Evolutionary conservation across 2,797 vertebrate species (phyloP).

Genomic region (Pipistrellus nathusii): DNA sequence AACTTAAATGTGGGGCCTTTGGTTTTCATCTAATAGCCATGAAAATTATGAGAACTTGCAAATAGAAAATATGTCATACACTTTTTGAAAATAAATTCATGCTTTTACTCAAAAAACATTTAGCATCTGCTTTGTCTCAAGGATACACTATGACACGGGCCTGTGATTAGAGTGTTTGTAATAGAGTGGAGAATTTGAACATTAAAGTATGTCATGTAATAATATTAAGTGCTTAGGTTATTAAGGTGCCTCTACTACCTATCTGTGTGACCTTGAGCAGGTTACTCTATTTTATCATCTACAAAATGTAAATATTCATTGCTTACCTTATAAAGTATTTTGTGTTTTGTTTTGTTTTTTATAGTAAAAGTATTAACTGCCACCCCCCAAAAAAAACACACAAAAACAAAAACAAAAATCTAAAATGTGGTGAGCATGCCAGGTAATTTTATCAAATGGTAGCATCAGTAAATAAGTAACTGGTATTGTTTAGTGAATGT

Average conservation of each 20-base stretch:
- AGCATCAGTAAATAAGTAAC: background rate
- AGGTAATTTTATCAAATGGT: background rate
- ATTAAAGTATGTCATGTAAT: background rate
- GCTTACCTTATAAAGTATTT: background rate
- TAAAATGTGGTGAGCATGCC: background rate
- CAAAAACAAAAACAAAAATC: background rate
- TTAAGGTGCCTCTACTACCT: background rate
- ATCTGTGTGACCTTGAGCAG: background rate
- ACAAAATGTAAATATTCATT: slow-evolving; percentile 23
- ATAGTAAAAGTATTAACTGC: background rate
- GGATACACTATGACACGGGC: background rate
- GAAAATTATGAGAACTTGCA: slow-evolving; percentile 40
- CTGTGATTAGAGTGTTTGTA: slow-evolving; percentile 39
- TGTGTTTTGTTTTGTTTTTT: background rate
- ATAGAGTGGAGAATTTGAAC: slow-evolving; percentile 32
- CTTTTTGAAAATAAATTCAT: slow-evolving; percentile 1
- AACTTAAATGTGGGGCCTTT: slow-evolving; percentile 44
- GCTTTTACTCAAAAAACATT: slow-evolving; percentile 38
- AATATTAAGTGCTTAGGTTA: background rate
- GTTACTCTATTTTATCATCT: slow-evolving; percentile 33
- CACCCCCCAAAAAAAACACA: background rate
- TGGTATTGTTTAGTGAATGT: slow-evolving; percentile 3
- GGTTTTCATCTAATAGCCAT: slow-evolving; percentile 23
- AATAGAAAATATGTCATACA: slow-evolving; percentile 23
- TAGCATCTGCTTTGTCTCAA: background rate